A percentile compares a stretch with the other conserved stretches of the same genome.
Conservation (phyloP, 2,797 vertebrate species). For the Acipenser transmontanus region DNA sequence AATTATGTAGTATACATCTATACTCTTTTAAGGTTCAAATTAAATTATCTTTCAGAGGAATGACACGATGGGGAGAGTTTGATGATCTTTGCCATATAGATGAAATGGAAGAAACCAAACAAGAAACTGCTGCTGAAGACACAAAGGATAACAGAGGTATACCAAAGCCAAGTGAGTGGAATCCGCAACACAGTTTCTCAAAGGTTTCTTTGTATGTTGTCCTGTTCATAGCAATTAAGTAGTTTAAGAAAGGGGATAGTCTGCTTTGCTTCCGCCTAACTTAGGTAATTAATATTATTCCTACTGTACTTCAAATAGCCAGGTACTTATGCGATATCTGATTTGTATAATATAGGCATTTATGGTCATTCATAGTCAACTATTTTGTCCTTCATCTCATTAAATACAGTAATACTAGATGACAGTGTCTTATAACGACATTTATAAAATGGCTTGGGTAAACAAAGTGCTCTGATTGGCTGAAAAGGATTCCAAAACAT, state of each 20-base stretch:
- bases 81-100: slow-evolving; percentile 81
- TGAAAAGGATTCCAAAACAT: too few relatives aligned
- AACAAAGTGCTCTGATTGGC: too few relatives aligned
- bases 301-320: not conserved
- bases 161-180: not conserved
- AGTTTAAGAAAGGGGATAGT: too few relatives aligned
- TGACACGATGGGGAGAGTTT: slow-evolving; percentile 90
- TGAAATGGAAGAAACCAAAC: slow-evolving; percentile 57
- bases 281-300: not conserved
- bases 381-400: too few relatives aligned
- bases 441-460: too few relatives aligned
- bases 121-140: slow-evolving; percentile 37
- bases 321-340: too few relatives aligned
- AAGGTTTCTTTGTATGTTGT: not conserved
- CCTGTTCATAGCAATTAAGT: too few relatives aligned
- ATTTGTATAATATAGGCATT: too few relatives aligned
- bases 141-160: slow-evolving; percentile 43
- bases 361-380: too few relatives aligned
- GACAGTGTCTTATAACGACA: too few relatives aligned
- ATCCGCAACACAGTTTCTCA: not conserved
- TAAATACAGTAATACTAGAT: too few relatives aligned
- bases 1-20: slow-evolving; percentile 3
- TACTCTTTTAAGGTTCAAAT: not conserved
- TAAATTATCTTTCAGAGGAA: slow-evolving; percentile 60
- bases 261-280: too few relatives aligned